Conservation (phyloP, 2,113 vertebrate genomes). For the Myiagra hebetior region DNA sequence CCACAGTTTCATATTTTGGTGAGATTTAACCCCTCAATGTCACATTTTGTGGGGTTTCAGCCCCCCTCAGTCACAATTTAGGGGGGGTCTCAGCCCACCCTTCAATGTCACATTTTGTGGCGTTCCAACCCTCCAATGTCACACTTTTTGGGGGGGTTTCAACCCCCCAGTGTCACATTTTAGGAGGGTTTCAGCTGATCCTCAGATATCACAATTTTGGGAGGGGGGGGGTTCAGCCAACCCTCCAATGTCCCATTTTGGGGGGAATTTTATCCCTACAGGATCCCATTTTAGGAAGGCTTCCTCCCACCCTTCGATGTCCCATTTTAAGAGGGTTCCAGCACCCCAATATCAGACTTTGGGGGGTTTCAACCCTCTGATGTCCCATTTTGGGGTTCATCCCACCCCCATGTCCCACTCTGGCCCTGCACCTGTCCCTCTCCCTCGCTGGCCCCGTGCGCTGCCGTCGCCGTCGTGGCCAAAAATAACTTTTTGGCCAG, state of each 20-base stretch:
- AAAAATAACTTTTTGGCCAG: slow-evolving; percentile 59
- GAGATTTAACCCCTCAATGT: background rate
- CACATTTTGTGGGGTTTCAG: too few relatives aligned
- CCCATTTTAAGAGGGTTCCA: too few relatives aligned
- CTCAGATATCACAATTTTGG: background rate
- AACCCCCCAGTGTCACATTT: background rate
- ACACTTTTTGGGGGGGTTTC: too few relatives aligned
- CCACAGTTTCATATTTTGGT: fast-evolving
- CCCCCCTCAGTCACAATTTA: background rate
- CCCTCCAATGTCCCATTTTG: background rate
- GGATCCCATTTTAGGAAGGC: background rate
- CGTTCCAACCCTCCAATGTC: background rate
- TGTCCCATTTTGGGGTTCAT: background rate
- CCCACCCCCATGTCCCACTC: fast-evolving
- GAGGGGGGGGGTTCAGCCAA: background rate
- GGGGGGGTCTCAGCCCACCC: too few relatives aligned
- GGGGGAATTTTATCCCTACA: background rate
- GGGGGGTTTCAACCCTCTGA: background rate
- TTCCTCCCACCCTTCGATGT: too few relatives aligned
- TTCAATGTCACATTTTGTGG: fast-evolving
- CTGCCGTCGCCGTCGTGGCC: background rate
- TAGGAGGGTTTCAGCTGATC: background rate
- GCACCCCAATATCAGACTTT: too few relatives aligned
- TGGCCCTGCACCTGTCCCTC: slow-evolving; percentile 63
- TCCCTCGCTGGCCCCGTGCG: background rate